Evolutionary conservation across 1,140 invertebrate genomes (phyloP), one percentile per base, ranked within the genome.

Genomic region (Leptoteleia sp.): DNA sequence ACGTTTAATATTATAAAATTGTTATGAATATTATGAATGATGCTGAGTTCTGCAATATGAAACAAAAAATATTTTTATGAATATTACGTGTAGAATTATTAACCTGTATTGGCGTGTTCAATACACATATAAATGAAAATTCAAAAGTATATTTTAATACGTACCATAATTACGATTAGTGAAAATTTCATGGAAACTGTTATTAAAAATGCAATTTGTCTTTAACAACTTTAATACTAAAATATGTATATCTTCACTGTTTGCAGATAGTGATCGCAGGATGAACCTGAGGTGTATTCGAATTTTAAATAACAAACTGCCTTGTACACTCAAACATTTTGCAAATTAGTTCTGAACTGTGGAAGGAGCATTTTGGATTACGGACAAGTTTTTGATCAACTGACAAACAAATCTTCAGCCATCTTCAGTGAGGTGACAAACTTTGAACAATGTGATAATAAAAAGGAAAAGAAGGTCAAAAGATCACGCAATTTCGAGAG

Each of bases 241-340:
- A 76, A 16, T 64, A 42, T 52, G 7, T 72, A 64, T 80, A 13
- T 80, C 59, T 84, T 77, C 70, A 59, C 70, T 84, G 73, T 77
- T 84, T 84, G 31, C 82, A 84, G 82, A 84, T 84, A 76, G 48
- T 48, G 48, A 68, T 80, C 65, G 33, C 71, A 71, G 55, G 72
- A 80, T 73, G 79, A 80, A 68, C 61, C 48, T 72, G 52, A 70
- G 50, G 48, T 67, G 65, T 72, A 64, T 81, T 72, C 54, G 19
- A 71, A 79, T 61, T 55, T 43, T 61, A 71, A 61, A 71, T 71
- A 65, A 79, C 22, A 71, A 67, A 70, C 65, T 75, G 71, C 57
- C 70, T 65, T 70, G 50, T 62, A 67, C 35, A 59, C 27, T 47
- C 7, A 50, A 65, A 64, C 25, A 54, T 61, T 75, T 71, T 71